Evolutionary conservation across 2,888 invertebrate species (phyloP).

Genomic region (Alloplasta piceator): DNA sequence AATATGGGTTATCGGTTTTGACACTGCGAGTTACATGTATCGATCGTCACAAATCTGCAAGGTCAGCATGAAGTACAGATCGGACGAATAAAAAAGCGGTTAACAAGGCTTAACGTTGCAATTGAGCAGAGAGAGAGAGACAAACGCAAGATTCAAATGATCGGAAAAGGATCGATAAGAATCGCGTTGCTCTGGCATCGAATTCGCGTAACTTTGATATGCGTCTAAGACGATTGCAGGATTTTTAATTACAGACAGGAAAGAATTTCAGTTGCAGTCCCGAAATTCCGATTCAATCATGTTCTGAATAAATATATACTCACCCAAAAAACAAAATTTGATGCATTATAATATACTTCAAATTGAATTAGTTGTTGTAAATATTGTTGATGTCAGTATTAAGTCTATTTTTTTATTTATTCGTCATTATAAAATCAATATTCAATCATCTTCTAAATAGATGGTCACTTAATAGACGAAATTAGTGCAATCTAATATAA

Average conservation of each 20-base stretch:
- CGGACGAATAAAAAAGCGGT: conserved; percentile 5
- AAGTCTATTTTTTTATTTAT: too few relatives aligned
- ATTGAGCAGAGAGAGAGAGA: conserved; percentile 10
- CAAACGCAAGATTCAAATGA: not conserved
- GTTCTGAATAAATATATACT: not conserved
- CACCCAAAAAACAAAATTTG: too few relatives aligned
- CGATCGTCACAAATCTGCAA: conserved; percentile 62
- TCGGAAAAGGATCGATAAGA: conserved; percentile 48
- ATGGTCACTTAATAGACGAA: too few relatives aligned
- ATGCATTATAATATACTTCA: too few relatives aligned
- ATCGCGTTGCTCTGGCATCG: conserved; percentile 45
- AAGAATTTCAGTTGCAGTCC: not conserved
- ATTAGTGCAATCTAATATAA: too few relatives aligned
- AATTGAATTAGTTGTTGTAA: too few relatives aligned
- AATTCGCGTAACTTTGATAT: conserved; percentile 32
- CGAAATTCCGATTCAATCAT: not conserved
- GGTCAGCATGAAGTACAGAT: conserved; percentile 49
- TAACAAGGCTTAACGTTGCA: conserved; percentile 56
- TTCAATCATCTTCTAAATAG: too few relatives aligned
- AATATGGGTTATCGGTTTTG: conserved; percentile 60
- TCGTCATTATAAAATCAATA: too few relatives aligned
- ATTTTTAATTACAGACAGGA: not conserved
- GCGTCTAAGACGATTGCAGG: not conserved
- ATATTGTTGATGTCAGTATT: too few relatives aligned
- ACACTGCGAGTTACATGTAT: conserved; percentile 44